Base-by-base conservation (phyloP, 1,140 invertebrate genomes). In the Acromyrmex charruanus region DNA sequence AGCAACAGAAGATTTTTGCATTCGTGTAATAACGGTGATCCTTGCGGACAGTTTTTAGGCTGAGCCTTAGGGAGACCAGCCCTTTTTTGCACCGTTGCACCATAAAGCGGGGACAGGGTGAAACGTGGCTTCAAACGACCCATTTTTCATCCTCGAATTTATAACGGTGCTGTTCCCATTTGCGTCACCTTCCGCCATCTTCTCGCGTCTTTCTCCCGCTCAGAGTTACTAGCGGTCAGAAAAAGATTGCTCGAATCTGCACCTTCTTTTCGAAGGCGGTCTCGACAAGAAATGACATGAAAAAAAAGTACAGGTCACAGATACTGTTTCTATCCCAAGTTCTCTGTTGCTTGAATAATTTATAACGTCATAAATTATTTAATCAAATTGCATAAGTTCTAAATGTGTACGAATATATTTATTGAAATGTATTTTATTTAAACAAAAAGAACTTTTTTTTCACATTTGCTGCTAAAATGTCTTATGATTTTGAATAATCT, bases 21-120 rank as follows among this genome's bases (percentile, higher is more conserved):
- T 93, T 94, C 87, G 90, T 85, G 88, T 91, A 93, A 94, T 94
- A 93, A 93, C 91, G 92, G 92, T 77, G 89, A 89, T 86, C 90
- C 91, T 90, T 39, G 61, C 80, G 84, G 49, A 72, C 55, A 49
- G 49, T 85, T 82, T 87, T 91, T 92, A 89, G 91, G 77, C 89
- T 72, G 59, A 86, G 81, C 90, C 87, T 58, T 55, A 87, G 85
- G 85, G 86, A 88, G 88, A 87, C 81, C 49, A 88, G 87, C 92
- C 92, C 89, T 91, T 93, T 92, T 92, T 92, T 91, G 89, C 89
- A 84, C 72, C 61, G 81, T 65, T 79, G 53, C 59, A 80, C 51
- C 88, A 86, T 90, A 92, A 90, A 90, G 53, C 39, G 35, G n/a
- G 80, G 77, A 63, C 65, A 63, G 72, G 71, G 84, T 85, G 63